phyloP scores from a whole-genome alignment of 2,113 vertebrate species.

The Gila orcuttii region DNA sequence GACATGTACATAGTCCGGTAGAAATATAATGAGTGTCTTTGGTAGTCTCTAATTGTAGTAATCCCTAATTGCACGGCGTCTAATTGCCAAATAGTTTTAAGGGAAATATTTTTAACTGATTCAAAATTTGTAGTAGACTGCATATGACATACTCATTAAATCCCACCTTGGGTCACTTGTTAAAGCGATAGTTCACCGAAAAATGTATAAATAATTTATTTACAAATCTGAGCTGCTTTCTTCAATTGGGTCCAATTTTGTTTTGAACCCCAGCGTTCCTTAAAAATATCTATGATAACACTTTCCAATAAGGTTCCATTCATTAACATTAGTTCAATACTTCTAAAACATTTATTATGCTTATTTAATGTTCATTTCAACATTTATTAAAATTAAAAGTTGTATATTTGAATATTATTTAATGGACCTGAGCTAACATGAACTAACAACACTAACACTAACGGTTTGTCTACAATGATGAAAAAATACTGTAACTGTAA shows the following conservation, averaged over 20 bases:
- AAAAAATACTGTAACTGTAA: too few species aligned
- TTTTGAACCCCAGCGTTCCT: not conserved
- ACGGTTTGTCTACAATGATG: too few species aligned
- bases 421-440: too few species aligned
- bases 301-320: too few species aligned
- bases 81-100: constrained; percentile 47
- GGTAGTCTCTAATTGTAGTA: constrained; percentile 40
- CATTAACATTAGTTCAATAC: too few species aligned
- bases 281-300: not conserved
- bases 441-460: too few species aligned
- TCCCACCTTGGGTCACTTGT: not conserved
- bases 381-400: too few species aligned
- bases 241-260: not conserved
- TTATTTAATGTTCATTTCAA: too few species aligned
- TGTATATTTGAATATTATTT: too few species aligned
- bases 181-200: not conserved
- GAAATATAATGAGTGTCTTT: constrained; percentile 66
- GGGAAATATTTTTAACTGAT: constrained; percentile 38
- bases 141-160: not conserved
- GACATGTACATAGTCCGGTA: constrained; percentile 59
- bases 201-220: not conserved
- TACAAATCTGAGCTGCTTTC: not conserved
- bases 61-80: constrained; percentile 9
- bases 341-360: too few species aligned
- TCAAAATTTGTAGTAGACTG: constrained; percentile 8